phyloP scores from a whole-genome alignment of 92 coral and sea anemone species.

The Heteractis magnifica region DNA sequence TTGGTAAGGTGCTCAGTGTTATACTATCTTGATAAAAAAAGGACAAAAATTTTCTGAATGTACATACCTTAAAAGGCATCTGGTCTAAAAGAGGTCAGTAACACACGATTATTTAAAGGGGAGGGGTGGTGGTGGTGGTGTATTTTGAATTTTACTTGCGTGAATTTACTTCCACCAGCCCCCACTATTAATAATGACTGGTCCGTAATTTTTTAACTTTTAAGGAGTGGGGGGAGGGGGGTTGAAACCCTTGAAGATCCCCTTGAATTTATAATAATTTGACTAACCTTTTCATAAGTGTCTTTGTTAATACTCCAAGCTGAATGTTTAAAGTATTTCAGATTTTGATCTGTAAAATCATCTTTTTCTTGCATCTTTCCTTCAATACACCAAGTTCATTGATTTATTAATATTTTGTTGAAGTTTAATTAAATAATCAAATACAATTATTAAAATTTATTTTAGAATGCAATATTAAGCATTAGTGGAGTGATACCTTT shows the following conservation, averaged over 20 bases:
- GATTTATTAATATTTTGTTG: not conserved
- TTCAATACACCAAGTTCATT: not conserved
- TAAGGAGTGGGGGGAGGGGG: too few species aligned
- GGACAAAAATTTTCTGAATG: too few species aligned
- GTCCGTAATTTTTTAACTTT: not conserved
- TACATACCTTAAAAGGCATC: too few species aligned
- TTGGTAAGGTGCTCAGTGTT: too few species aligned
- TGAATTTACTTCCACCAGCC: too few species aligned
- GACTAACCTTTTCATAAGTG: constrained; percentile 63
- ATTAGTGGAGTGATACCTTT: constrained; percentile 5
- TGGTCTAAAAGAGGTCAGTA: too few species aligned
- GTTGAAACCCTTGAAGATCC: not conserved
- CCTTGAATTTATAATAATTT: not conserved
- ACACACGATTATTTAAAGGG: too few species aligned
- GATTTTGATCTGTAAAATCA: constrained; percentile 71
- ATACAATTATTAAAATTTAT: not conserved
- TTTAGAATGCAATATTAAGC: not conserved
- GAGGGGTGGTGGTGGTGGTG: too few species aligned
- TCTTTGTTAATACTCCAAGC: constrained; percentile 74
- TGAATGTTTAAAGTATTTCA: constrained; percentile 61
- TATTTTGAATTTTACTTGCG: not conserved
- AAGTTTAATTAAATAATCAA: not conserved
- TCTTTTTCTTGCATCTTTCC: constrained; percentile 31
- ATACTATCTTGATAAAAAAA: too few species aligned
- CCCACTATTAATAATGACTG: too few species aligned